Base-by-base conservation (phyloP, 1,140 invertebrate genomes). In the Teleogryllus occipitalis region DNA sequence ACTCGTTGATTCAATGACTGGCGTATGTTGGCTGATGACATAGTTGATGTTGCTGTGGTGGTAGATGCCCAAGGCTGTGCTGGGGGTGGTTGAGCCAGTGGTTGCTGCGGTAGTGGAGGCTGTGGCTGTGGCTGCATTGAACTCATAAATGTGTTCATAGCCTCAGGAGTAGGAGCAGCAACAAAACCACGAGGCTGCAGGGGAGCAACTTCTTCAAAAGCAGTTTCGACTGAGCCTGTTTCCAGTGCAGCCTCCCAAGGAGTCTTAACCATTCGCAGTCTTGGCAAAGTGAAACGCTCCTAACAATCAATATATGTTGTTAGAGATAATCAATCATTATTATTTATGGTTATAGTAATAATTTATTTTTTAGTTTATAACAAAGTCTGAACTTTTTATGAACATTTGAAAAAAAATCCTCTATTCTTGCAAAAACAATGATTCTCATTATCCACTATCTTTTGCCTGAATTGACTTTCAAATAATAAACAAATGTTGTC, bases 221-320 rank as follows among this genome's bases (percentile, higher is more conserved):
- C 92, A 4, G 88, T 85, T 54, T 93, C 92, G 4, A 93, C 91
- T 12, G 89, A 90, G 15, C 92, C 92, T 22, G 91, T 91, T 84
- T 92, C 89, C 47, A 93, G 84, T 8, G 92, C 92, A 6, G 92
- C 92, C 82, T 93, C 91, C 92, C 93, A 94, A 0, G 93, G 93
- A 0, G 91, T 91, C 85, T 92, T 90, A 0, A 92, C 84, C 18
- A 93, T 83, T 81, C 91, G 90, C 7, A 93, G 80, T 74, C 89
- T 87, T 5, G 90, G 88, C 78, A 90, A 88, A 65, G 85, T 86
- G 82, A 91, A 91, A 81, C 89, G 86, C 82, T 92, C 90, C 87
- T 91, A 83, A 21, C 27, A 39, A 39, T 39, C 27, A 39, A 39
- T 39, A 5, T 39, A 2, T 39, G 27, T 39, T 39, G 27, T 39